Base-by-base conservation (phyloP, 2,797 vertebrate genomes). In the Bradypus variegatus region DNA sequence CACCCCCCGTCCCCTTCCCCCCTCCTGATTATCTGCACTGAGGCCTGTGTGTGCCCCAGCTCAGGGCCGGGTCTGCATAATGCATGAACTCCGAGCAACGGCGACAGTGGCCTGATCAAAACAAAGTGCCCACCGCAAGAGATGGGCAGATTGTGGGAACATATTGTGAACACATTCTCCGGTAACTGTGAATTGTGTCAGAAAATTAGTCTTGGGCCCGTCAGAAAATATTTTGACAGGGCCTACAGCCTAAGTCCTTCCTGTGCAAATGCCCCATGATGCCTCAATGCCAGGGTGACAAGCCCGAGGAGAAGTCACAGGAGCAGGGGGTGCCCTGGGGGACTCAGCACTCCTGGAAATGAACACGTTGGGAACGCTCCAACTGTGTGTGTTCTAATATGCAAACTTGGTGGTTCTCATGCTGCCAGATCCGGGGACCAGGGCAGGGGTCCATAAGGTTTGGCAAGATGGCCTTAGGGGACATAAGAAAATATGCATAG, bases 171-270 rank as follows among this genome's bases (percentile, higher is more conserved):
- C 91, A 58, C 69, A 13, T 29, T 78, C 81, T 58, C 92, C 29
- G 80, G 77, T 73, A 60, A 77, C 91, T 69, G 79, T 16, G 94
- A 72, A 19, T 16, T 7, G 0, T 6, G 29, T 6, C 69, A 53
- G 48, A 23, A 85, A 21, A 60, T 23, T 33, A 31, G 0, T 86
- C 92, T 60, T 55, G 27, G 41, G 69, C 58, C 89, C 84, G 87
- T 92, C 88, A 94, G 13, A 33, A 10, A 86, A 94, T 95, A 95
- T 93, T 92, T 70, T 95, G 38, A 38, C 85, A 86, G 92, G 60
- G 79, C 88, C 93, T 75, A 14, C 78, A 38, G 29, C 19, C 72
- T 2, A 9, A 36, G 72, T 76, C 41, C 41, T 79, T 81, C 21
- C 6, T 65, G 86, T 76, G 81, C 86, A 84, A 25, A 95, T 83